phyloP scores from a whole-genome alignment of 2,888 invertebrate species.

The Chrysodeixis includens region DNA sequence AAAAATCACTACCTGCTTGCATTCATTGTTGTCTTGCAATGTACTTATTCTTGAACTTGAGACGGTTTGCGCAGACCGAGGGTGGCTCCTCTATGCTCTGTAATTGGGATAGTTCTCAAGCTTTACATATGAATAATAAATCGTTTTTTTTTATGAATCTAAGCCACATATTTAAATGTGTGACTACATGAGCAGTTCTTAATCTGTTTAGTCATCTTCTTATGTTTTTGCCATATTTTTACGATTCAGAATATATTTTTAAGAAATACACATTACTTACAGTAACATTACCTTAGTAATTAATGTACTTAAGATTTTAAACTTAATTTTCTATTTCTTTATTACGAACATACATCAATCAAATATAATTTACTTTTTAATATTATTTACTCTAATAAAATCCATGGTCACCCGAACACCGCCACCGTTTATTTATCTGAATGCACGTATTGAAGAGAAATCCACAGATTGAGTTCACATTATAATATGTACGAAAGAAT shows the following conservation, averaged over 20 bases:
- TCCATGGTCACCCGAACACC: conserved; percentile 47
- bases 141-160: no score
- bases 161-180: no score
- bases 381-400: background rate
- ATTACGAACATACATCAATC: no score
- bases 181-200: no score
- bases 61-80: conserved; percentile 58
- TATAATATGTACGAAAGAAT: conserved; percentile 43
- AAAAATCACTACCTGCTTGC: conserved; percentile 82
- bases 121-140: background rate
- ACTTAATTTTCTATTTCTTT: no score
- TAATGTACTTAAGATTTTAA: no score
- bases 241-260: no score
- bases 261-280: no score
- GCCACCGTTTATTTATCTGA: conserved; percentile 55
- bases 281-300: no score
- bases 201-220: no score
- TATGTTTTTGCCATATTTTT: no score
- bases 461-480: conserved; percentile 52
- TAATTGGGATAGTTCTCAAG: conserved; percentile 50
- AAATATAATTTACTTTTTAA: no score
- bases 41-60: conserved; percentile 77
- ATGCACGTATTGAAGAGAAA: conserved; percentile 60
- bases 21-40: conserved; percentile 63
- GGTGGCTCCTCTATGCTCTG: conserved; percentile 32